Evolutionary conservation across 2,797 vertebrate species (phyloP), one percentile per base, ranked within the genome.

Genomic region (Fistularia tabacaria): DNA sequence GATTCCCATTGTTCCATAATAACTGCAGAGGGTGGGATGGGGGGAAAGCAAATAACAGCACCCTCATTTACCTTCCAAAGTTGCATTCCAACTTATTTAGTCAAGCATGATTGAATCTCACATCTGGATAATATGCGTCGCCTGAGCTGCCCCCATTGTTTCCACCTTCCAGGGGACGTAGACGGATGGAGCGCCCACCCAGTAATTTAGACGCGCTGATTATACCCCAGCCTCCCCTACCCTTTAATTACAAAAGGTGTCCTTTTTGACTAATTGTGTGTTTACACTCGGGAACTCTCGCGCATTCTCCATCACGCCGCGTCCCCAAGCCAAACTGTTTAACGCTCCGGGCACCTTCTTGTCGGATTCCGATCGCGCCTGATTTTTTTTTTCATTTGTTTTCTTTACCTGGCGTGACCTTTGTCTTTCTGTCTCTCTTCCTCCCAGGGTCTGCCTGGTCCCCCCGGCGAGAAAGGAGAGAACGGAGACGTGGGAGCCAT

Each of bases 401-500:
- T n/a, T 10, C 41, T 45, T 39, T 54, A 49, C 50, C 37, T 50
- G 51, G 14, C 43, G 36, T 69, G 53, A 67, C 62, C 57, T 39
- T 48, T 54, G 49, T 42, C 46, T 75, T 59, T 56, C 61, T 76
- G 36, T 74, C 48, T 65, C 78, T 48, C 46, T 12, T 58, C 44
- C 74, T 69, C 46, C 36, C 77, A 98, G 96, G 96, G 96, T 71
- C 84, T 98, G 51, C 96, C 96, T 5, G 96, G 96, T 44, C 94
- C 96, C 36, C 95, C 96, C 9, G 96, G 96, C 59, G 96, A 98
- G 80, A 98, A 98, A 67, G 96, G 96, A 81, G 96, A 98, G 87
- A 96, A 96, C 38, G 96, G 96, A 56, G 96, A 98, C 38, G 96
- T 98, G 6, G 96, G 96, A 13, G 82, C 93, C 36, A 99, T 99